Conservation (phyloP, 1,140 invertebrate genomes). For the Grapholita molesta region DNA sequence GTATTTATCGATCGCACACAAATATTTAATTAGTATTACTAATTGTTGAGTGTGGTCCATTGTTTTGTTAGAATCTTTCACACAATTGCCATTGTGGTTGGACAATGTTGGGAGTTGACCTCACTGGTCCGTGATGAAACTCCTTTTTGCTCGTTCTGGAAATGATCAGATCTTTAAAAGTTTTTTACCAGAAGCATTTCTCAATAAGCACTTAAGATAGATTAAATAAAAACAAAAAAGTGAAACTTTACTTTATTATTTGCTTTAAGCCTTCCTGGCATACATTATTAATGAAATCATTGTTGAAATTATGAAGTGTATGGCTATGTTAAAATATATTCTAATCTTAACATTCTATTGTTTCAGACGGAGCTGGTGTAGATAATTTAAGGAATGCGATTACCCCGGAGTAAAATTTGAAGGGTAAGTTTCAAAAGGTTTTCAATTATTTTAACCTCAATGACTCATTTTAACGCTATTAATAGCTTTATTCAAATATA, state of each 20-base stretch:
- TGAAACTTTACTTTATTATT: no score
- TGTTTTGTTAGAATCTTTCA: slow-evolving; percentile 60
- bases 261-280: no score
- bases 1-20: slow-evolving; percentile 40
- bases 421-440: slow-evolving; percentile 54
- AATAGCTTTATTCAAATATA: no score
- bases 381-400: slow-evolving; percentile 61
- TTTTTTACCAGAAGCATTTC: slow-evolving; percentile 9
- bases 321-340: not conserved
- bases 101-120: slow-evolving; percentile 74
- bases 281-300: no score
- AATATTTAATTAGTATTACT: slow-evolving; percentile 69
- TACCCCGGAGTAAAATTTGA: slow-evolving; percentile 44
- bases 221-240: no score
- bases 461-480: no score
- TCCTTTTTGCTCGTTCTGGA: slow-evolving; percentile 49
- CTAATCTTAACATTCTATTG: slow-evolving; percentile 24
- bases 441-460: no score
- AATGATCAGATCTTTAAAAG: slow-evolving; percentile 38
- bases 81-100: slow-evolving; percentile 70
- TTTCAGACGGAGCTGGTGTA: slow-evolving; percentile 52
- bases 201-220: no score
- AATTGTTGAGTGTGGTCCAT: slow-evolving; percentile 62
- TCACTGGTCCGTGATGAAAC: slow-evolving; percentile 53
- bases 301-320: not conserved